These are phyloP conservation scores for Meda fulgida DNA, from an alignment of 2,797 vertebrate genomes.

Conservation along the genomic window DNA sequence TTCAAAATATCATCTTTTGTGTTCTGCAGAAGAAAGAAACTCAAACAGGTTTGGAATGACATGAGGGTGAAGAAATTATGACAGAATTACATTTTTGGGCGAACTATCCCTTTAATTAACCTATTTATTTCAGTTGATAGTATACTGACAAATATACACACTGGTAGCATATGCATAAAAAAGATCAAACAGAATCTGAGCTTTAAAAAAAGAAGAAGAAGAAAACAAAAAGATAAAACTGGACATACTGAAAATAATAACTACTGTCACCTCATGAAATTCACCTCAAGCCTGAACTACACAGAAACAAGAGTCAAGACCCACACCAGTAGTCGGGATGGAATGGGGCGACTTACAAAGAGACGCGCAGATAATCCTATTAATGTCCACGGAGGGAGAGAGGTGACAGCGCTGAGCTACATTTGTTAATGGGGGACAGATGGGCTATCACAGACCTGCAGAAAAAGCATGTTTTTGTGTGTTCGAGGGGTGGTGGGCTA, in stretches of 20 bases:
- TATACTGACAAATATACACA: neutral
- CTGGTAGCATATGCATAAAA: neutral
- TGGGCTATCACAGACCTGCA: constrained; percentile 75
- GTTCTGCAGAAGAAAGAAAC: neutral
- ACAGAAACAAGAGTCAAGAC: neutral
- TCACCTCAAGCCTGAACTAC: neutral
- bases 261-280: neutral
- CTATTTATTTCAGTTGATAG: neutral
- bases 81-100: neutral
- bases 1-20: neutral
- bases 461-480: constrained; percentile 60
- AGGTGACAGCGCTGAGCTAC: constrained; percentile 61
- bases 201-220: neutral
- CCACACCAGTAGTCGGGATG: neutral
- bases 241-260: neutral
- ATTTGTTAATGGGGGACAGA: constrained; percentile 75
- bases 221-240: neutral
- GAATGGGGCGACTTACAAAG: constrained; percentile 70
- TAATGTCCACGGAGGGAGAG: constrained; percentile 67
- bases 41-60: neutral
- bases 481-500: constrained; percentile 49
- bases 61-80: neutral
- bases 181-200: neutral
- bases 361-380: constrained; percentile 75
- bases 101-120: neutral